Conservation (phyloP, 2,113 vertebrate species). For the Takifugu flavidus region DNA sequence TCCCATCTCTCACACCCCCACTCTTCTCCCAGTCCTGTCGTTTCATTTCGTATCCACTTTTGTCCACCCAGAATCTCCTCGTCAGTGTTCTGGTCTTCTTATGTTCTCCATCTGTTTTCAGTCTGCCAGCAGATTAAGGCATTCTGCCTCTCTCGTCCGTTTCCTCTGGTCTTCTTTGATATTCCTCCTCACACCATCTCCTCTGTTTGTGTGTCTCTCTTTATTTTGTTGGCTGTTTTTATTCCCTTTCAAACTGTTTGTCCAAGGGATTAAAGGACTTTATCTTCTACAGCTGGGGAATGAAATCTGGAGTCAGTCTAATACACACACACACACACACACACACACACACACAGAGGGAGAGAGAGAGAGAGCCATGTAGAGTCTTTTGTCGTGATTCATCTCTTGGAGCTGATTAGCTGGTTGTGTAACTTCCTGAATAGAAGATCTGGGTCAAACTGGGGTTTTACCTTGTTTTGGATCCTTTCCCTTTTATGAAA, state of each 20-base stretch:
- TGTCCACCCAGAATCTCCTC: too few relatives aligned
- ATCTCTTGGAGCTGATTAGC: constrained; percentile 22
- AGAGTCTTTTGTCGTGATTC: constrained; percentile 16
- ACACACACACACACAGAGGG: constrained; percentile 22
- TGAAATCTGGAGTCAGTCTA: constrained; percentile 26
- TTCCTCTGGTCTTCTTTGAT: not conserved
- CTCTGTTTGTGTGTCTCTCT: not conserved
- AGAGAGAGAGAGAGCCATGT: not conserved
- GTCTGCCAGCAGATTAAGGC: too few relatives aligned
- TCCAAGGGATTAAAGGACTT: not conserved
- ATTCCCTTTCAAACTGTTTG: not conserved
- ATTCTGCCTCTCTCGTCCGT: too few relatives aligned
- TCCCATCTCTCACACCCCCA: too few relatives aligned
- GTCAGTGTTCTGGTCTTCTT: too few relatives aligned
- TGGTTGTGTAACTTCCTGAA: constrained; percentile 32
- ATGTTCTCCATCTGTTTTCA: too few relatives aligned
- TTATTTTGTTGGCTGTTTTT: not conserved
- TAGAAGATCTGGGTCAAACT: constrained; percentile 31
- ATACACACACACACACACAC: constrained; percentile 14
- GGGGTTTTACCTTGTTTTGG: constrained; percentile 31
- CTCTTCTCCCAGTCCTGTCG: too few relatives aligned
- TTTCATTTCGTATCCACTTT: too few relatives aligned
- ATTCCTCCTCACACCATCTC: not conserved
- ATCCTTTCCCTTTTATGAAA: not conserved
- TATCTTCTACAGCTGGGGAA: constrained; percentile 5